Percentiles rank a stretch among this genome's conserved stretches.
Conservation (phyloP, 1,140 invertebrate species). For the Carcinoscorpius rotundicauda region DNA sequence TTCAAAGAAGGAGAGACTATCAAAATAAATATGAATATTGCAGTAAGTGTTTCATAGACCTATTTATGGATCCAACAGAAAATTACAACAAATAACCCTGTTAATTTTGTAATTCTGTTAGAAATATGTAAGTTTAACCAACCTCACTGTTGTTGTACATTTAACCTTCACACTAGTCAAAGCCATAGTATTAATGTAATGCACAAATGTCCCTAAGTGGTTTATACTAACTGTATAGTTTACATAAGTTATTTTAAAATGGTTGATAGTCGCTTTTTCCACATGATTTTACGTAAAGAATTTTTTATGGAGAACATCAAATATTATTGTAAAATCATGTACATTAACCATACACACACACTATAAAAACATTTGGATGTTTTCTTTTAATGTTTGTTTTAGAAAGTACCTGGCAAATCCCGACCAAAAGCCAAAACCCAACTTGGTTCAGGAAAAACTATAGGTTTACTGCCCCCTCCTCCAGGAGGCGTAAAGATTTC, state of each 20-base stretch:
- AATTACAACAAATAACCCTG: not conserved
- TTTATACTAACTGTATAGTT: not conserved
- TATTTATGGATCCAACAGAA: not conserved
- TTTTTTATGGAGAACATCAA: conserved; percentile 3
- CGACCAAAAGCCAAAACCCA: conserved; percentile 45
- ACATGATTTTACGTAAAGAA: no score
- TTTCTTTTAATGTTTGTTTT: conserved; percentile 41
- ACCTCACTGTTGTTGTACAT: conserved; percentile 2
- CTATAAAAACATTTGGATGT: not conserved
- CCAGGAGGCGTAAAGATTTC: conserved; percentile 57
- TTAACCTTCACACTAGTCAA: conserved; percentile 7
- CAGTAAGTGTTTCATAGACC: conserved; percentile 46
- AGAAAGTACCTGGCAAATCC: conserved; percentile 67
- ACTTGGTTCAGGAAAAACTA: conserved; percentile 32
- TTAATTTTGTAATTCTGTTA: not conserved
- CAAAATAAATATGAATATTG: conserved; percentile 96
- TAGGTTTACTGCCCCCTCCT: conserved; percentile 64
- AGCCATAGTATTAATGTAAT: conserved; percentile 1
- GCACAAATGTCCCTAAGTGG: not conserved
- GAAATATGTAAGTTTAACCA: not conserved
- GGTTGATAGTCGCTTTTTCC: no score
- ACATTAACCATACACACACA: no score
- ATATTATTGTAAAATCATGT: not conserved
- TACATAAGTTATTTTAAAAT: not conserved
- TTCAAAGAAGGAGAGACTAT: conserved; percentile 99